Conservation (phyloP, 2,888 invertebrate species). For the Hanleya hanleyi region DNA sequence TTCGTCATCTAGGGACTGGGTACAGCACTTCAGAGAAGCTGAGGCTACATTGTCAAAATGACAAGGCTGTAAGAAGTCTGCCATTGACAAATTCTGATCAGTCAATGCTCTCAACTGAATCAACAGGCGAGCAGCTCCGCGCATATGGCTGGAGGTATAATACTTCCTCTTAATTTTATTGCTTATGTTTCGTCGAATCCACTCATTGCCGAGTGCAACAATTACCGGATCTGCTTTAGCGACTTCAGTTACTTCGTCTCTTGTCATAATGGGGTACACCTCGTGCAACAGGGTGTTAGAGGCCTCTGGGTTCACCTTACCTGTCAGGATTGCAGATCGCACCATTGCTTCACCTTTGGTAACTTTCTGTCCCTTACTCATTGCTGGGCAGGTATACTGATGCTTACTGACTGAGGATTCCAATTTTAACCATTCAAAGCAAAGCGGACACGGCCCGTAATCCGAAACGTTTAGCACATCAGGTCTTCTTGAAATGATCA, state of each 20-base stretch:
- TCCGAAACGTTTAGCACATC: no score
- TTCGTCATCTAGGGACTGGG: background rate
- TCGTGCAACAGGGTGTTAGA: background rate
- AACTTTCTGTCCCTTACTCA: no score
- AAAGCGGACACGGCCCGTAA: no score
- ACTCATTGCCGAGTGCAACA: background rate
- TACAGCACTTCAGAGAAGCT: background rate
- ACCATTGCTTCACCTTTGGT: no score
- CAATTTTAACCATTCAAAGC: no score
- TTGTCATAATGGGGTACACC: background rate
- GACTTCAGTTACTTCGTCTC: background rate
- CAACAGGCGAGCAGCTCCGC: background rate
- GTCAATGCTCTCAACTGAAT: background rate
- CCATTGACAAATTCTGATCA: background rate
- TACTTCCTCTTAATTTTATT: background rate
- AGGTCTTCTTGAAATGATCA: no score
- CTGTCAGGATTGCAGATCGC: background rate
- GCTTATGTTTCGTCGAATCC: background rate
- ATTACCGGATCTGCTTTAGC: background rate
- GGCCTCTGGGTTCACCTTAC: background rate
- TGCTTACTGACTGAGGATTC: no score
- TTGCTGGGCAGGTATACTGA: no score
- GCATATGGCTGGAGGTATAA: background rate
- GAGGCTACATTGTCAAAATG: background rate
- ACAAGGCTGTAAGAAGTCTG: background rate